phyloP scores from a whole-genome alignment of 2,797 vertebrate species.

The Pseudochaenichthys georgianus region DNA sequence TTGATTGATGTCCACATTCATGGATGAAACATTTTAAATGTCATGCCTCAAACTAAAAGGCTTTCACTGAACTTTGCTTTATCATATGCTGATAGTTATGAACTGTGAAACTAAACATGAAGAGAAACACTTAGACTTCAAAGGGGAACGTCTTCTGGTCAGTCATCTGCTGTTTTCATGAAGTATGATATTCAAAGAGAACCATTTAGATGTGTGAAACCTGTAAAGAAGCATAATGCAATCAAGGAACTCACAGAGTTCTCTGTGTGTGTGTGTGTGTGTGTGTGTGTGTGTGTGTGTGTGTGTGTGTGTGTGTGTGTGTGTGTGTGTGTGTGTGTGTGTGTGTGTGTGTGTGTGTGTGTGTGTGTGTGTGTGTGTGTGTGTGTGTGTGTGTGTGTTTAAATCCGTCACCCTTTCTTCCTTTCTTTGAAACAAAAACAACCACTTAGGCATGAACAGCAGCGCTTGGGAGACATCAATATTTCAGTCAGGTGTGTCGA shows the following conservation, averaged over 20 bases:
- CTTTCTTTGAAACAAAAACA: slow-evolving; percentile 74
- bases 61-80: neutral
- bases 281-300: slow-evolving; percentile 21
- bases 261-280: neutral
- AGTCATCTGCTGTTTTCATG: neutral
- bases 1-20: neutral
- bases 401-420: slow-evolving; percentile 56
- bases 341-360: no score
- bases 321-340: no score
- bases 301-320: slow-evolving; percentile 23
- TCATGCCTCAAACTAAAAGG: neutral
- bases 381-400: slow-evolving; percentile 27
- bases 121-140: neutral
- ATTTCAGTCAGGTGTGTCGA: slow-evolving; percentile 91
- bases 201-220: neutral
- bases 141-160: neutral
- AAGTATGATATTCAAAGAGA: no score
- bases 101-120: slow-evolving; percentile 2
- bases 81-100: neutral
- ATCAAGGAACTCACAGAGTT: slow-evolving; percentile 8
- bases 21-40: neutral
- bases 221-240: slow-evolving; percentile 17
- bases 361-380: no score
- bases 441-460: slow-evolving; percentile 76
- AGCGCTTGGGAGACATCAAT: slow-evolving; percentile 84